phyloP scores from a whole-genome alignment of 2,113 vertebrate species.

The Neolamprologus ventralis region DNA sequence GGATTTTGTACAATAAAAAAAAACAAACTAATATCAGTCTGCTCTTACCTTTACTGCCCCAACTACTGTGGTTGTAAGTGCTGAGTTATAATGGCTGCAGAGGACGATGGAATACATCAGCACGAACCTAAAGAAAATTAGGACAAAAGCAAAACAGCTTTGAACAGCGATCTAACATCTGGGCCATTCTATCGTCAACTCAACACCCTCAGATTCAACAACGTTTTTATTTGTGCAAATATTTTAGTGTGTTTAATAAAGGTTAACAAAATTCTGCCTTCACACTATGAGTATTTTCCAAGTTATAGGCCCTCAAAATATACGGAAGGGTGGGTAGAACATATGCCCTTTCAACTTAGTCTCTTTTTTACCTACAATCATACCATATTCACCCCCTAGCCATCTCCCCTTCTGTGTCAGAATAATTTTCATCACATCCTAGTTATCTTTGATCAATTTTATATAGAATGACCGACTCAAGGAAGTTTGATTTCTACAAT shows the following conservation, averaged over 20 bases:
- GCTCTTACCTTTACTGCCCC: conserved; percentile 83
- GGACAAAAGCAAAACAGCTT: background rate
- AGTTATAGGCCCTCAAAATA: background rate
- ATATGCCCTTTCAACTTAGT: background rate
- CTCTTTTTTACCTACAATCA: background rate
- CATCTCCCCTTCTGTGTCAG: background rate
- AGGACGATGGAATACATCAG: conserved; percentile 87
- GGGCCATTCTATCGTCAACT: background rate
- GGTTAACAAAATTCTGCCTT: background rate
- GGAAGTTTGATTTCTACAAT: background rate
- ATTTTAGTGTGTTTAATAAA: background rate
- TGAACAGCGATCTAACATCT: background rate
- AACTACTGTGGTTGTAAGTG: conserved; percentile 83
- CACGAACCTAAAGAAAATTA: conserved; percentile 75
- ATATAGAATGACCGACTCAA: background rate
- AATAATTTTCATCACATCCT: background rate
- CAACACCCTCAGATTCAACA: background rate
- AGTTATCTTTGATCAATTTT: background rate
- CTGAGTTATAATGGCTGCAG: conserved; percentile 90
- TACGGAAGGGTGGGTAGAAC: background rate
- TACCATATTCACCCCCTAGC: background rate
- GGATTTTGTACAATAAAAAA: background rate
- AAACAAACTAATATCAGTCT: background rate
- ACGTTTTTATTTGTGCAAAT: background rate
- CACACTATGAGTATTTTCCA: background rate